Conservation (phyloP, 2,797 vertebrate species). For the Sebastes matsubarae region DNA sequence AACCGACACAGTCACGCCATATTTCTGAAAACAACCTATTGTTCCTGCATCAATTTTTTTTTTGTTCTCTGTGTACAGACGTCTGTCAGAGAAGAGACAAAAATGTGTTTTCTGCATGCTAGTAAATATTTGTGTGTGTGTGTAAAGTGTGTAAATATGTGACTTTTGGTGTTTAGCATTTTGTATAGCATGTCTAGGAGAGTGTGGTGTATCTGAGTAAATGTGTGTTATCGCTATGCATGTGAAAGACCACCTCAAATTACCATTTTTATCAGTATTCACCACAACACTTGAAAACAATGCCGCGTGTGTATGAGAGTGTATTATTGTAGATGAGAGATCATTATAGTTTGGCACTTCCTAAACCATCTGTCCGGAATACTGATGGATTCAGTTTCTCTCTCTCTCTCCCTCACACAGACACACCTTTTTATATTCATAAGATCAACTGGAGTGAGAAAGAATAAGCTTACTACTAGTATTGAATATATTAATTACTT, state of each 20-base stretch:
- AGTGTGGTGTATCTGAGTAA: neutral
- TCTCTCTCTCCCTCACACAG: neutral
- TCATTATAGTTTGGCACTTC: conserved; percentile 23
- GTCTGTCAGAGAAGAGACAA: neutral
- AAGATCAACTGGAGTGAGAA: neutral
- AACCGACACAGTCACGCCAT: neutral
- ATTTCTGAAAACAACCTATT: neutral
- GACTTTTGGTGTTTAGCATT: neutral
- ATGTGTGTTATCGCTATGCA: neutral
- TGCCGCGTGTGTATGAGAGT: neutral
- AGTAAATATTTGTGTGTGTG: neutral
- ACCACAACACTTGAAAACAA: neutral
- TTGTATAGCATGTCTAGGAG: neutral
- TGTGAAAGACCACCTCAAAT: neutral
- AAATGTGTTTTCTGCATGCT: neutral
- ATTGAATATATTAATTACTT: neutral
- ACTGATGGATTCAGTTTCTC: neutral
- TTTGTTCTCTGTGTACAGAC: neutral
- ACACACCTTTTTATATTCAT: neutral
- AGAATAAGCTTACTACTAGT: neutral
- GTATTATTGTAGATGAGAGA: conserved; percentile 22
- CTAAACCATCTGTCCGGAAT: conserved; percentile 13
- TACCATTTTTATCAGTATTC: conserved; percentile 26
- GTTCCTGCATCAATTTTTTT: neutral
- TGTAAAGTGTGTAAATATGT: neutral